Evolutionary conservation across 2,797 vertebrate genomes (phyloP).

Genomic region (Rhinella marina): DNA sequence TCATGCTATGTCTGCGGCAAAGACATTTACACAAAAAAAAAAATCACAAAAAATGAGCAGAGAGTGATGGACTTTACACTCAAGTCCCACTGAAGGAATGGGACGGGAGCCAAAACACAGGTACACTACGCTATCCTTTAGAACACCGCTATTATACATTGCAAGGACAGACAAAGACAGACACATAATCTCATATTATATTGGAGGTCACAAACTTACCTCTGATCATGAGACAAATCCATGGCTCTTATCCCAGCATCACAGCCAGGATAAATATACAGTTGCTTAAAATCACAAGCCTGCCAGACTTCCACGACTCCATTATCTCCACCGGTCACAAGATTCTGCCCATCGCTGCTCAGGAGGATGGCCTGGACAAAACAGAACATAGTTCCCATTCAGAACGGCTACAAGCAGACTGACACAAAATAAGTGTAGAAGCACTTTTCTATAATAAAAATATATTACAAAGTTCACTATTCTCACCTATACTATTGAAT

Average conservation of each 20-base stretch:
- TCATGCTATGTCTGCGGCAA: too few species aligned
- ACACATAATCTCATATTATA: not conserved
- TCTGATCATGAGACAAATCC: constrained; percentile 99
- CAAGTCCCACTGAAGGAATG: too few species aligned
- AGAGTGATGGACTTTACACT: too few species aligned
- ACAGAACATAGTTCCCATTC: constrained; percentile 53
- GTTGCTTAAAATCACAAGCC: constrained; percentile 98
- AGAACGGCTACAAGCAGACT: not conserved
- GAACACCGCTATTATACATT: not conserved
- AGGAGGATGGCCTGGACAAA: constrained; percentile 88
- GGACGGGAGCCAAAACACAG: too few species aligned
- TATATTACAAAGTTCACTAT: too few species aligned
- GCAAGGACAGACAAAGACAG: not conserved
- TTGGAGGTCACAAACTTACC: constrained; percentile 73
- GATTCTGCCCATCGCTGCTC: constrained; percentile 96
- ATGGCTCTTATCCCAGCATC: constrained; percentile 97
- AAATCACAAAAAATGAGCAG: too few species aligned
- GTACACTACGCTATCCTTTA: too few species aligned
- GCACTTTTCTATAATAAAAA: too few species aligned
- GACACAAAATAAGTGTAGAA: too few species aligned
- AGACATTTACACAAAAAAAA: too few species aligned
- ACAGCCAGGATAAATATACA: constrained; percentile 98
- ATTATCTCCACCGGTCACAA: constrained; percentile 96
- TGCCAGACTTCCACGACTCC: constrained; percentile 99
- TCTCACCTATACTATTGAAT: too few species aligned